Evolutionary conservation across 2,797 vertebrate genomes (phyloP).

Genomic region (Poeciliopsis gracilis): DNA sequence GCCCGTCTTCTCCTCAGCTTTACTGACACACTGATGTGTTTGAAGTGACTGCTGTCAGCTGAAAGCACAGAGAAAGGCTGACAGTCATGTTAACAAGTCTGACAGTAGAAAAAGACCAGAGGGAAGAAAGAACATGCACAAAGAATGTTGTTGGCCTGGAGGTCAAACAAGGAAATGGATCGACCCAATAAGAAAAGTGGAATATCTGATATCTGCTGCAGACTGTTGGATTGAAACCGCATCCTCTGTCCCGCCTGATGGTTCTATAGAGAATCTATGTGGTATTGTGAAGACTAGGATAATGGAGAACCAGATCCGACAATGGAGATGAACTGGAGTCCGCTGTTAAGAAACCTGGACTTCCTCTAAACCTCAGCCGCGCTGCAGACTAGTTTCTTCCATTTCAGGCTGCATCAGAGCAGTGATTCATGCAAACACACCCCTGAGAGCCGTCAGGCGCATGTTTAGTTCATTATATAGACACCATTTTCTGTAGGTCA

Average conservation of each 20-base stretch:
- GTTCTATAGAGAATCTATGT: not conserved
- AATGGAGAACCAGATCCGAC: too few species aligned
- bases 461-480: not conserved
- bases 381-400: not conserved
- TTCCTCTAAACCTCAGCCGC: not conserved
- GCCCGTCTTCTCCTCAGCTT: constrained; percentile 33
- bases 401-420: not conserved
- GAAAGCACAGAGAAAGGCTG: constrained; percentile 48
- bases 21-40: constrained; percentile 28
- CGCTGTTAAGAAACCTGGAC: too few species aligned
- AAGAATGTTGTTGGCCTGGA: constrained; percentile 24
- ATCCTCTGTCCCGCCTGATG: too few species aligned
- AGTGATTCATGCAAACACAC: not conserved
- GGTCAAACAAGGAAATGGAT: constrained; percentile 30
- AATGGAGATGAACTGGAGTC: too few species aligned
- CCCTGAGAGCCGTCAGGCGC: not conserved
- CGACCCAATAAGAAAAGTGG: constrained; percentile 31
- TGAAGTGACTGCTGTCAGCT: constrained; percentile 52
- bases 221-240: not conserved
- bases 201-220: constrained; percentile 30
- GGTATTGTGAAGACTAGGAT: not conserved
- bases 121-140: constrained; percentile 23
- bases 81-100: constrained; percentile 53
- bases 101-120: constrained; percentile 48
- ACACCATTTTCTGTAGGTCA: not conserved